Percentiles rank a stretch among this genome's conserved stretches.
Evolutionary conservation across 2,797 vertebrate species (phyloP).

Genomic region (Heteromormyrus szaboi): DNA sequence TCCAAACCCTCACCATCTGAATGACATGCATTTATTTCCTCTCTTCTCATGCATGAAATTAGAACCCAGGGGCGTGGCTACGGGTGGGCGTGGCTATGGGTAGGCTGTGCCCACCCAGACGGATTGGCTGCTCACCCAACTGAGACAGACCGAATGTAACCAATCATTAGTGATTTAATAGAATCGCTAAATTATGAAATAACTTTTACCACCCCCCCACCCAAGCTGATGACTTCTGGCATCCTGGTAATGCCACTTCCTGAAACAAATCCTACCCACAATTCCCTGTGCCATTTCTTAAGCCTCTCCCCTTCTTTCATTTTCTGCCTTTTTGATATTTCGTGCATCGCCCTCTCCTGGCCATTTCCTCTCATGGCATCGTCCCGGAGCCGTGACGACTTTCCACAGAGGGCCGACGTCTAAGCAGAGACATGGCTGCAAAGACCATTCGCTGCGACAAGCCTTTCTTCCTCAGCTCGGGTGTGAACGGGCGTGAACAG

Average conservation of each 20-base stretch:
- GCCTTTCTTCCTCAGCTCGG: conserved; percentile 31
- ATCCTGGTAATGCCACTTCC: neutral
- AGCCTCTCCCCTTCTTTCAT: neutral
- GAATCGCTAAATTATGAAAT: neutral
- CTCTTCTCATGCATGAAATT: conserved; percentile 18
- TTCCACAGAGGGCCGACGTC: conserved; percentile 44
- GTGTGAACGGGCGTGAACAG: neutral
- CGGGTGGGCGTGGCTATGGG: neutral
- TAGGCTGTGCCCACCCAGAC: neutral
- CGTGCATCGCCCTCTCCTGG: neutral
- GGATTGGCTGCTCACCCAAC: neutral
- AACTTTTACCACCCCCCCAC: neutral
- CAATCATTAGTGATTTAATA: neutral
- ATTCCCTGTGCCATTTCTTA: neutral
- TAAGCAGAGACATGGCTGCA: conserved; percentile 40
- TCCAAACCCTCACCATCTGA: conserved; percentile 7
- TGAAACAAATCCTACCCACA: neutral
- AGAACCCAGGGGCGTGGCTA: neutral
- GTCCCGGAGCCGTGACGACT: conserved; percentile 6
- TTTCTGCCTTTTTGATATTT: neutral
- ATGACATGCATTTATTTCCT: conserved; percentile 3
- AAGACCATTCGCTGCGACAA: conserved; percentile 47
- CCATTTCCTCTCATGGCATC: neutral
- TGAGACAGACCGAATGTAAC: neutral
- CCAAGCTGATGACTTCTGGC: neutral